A percentile compares a stretch with the other conserved stretches of the same genome.
Conservation (phyloP, 2,113 vertebrate genomes). For the Sprattus sprattus region DNA sequence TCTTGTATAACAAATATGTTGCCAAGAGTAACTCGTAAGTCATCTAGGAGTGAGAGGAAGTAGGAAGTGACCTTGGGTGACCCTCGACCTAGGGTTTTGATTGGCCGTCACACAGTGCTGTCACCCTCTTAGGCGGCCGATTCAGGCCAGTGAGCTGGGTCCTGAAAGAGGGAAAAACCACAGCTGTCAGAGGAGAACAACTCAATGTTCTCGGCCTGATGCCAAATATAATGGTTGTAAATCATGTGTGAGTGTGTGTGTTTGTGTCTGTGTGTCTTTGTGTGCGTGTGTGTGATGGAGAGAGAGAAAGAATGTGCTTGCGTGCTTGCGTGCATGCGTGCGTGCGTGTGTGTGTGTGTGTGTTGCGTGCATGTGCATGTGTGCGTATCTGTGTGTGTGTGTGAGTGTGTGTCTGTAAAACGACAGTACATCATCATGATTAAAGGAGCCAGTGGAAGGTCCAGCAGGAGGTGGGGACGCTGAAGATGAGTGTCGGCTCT, state of each 20-base stretch:
- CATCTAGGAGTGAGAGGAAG: not conserved
- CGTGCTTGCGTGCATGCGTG: not conserved
- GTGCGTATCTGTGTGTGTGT: conserved; percentile 6
- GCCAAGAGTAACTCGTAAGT: not conserved
- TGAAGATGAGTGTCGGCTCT: not conserved
- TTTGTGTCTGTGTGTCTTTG: not conserved
- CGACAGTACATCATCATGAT: not conserved
- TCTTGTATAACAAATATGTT: not conserved
- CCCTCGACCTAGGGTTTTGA: not conserved
- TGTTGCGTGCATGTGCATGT: not conserved
- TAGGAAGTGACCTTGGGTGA: not conserved
- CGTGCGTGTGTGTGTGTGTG: not conserved
- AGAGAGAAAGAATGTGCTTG: conserved; percentile 6
- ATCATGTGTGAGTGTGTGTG: conserved; percentile 4
- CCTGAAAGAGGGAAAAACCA: not conserved
- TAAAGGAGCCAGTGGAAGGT: conserved; percentile 4
- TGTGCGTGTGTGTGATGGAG: not conserved
- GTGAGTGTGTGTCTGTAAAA: not conserved
- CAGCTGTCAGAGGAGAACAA: not conserved
- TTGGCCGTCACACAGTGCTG: not conserved
- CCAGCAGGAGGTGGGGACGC: not conserved
- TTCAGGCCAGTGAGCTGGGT: not conserved
- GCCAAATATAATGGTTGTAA: not conserved
- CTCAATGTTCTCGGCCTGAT: conserved; percentile 9
- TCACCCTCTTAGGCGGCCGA: not conserved